These are phyloP conservation scores for Diplodus puntazzo DNA, from an alignment of 2,797 vertebrate species.

Conservation along the genomic window DNA sequence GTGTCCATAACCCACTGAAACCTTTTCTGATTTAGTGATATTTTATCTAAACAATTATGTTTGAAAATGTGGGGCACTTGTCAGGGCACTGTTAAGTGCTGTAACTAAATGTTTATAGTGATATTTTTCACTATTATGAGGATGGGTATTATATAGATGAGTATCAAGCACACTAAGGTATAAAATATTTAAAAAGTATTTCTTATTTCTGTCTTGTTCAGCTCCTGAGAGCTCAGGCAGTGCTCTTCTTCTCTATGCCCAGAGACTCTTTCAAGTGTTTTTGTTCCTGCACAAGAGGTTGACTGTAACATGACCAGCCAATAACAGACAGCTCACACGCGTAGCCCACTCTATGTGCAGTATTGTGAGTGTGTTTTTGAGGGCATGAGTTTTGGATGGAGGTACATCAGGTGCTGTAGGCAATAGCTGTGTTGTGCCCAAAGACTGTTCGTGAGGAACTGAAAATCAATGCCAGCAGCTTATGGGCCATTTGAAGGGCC, in stretches of 20 bases:
- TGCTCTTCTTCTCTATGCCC: conserved; percentile 13
- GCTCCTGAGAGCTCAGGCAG: neutral
- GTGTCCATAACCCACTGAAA: no score
- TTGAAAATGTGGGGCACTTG: neutral
- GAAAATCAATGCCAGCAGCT: conserved; percentile 75
- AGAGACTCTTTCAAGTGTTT: conserved; percentile 23
- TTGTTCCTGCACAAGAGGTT: conserved; percentile 4
- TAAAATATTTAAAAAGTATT: neutral
- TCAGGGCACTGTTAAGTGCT: neutral
- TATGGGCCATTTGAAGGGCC: conserved; percentile 68
- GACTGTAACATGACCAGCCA: conserved; percentile 33
- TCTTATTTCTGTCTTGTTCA: neutral
- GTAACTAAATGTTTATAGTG: neutral
- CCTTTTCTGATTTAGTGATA: neutral
- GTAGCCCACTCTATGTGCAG: conserved; percentile 19
- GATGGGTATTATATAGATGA: neutral
- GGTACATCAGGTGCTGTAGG: conserved; percentile 55
- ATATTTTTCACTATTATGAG: neutral
- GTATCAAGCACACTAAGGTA: neutral
- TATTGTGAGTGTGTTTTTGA: conserved; percentile 26
- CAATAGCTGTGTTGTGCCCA: conserved; percentile 53
- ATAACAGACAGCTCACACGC: conserved; percentile 39
- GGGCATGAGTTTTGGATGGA: conserved; percentile 36
- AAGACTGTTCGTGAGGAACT: conserved; percentile 61
- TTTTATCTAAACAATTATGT: neutral